Conservation (phyloP, 2,113 vertebrate genomes). For the Oenanthe oenanthe region DNA sequence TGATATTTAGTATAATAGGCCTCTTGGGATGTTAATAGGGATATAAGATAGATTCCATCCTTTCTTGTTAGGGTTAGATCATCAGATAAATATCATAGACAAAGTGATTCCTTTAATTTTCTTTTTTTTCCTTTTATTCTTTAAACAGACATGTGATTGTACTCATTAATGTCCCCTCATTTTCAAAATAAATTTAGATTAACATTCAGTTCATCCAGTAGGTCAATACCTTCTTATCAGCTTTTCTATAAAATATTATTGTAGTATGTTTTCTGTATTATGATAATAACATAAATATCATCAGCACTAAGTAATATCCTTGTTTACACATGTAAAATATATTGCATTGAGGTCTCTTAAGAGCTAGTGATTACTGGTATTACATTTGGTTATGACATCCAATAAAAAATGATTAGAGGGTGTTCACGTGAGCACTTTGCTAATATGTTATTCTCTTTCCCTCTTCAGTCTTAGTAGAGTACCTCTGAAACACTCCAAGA, state of each 20-base stretch:
- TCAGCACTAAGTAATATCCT: neutral
- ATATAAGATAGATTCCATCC: neutral
- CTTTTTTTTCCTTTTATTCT: neutral
- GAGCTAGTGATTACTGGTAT: neutral
- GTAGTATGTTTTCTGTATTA: neutral
- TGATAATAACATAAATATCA: neutral
- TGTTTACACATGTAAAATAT: neutral
- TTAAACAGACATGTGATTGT: neutral
- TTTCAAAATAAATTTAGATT: neutral
- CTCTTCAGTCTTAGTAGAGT: neutral
- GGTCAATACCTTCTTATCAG: neutral
- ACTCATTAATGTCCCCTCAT: neutral
- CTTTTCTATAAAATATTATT: neutral
- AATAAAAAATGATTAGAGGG: neutral
- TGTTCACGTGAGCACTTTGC: neutral
- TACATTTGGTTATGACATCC: neutral
- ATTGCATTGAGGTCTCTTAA: neutral
- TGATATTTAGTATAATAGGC: neutral
- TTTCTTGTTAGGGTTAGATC: neutral
- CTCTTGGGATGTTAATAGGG: neutral
- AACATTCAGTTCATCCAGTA: neutral
- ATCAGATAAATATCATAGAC: neutral
- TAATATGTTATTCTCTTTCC: neutral
- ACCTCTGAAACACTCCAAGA: constrained; percentile 3
- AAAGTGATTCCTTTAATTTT: fast-evolving